Base-by-base conservation (phyloP, 2,113 vertebrate species). In the Tyto alba region DNA sequence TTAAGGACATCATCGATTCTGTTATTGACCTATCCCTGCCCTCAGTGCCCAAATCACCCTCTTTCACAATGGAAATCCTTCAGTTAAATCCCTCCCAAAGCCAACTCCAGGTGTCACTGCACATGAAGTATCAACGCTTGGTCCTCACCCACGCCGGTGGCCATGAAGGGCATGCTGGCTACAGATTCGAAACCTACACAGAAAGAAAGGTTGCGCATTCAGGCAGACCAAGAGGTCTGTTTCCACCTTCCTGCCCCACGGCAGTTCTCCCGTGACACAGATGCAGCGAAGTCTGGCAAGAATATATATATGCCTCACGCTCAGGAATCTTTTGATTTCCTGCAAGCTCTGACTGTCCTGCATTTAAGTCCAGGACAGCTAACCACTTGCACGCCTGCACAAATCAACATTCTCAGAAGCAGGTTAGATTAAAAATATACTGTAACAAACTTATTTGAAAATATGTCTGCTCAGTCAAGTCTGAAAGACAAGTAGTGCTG, bases 381-480 rank as follows among this genome's bases (percentile, higher is more conserved):
- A 75, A 95, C 62, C 77, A 64, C 86, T 78, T 29, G 81, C 23
- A 73, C 10, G 3, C 36, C 66, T 85, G 69, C 48, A 45, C 80
- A 96, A 87, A 69, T 56, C 85, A 87, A 68, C 2, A 9, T 73
- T 68, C 62, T 77, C 11, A 10, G 92, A 94, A 87, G 53, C 38
- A 76, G 59, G 69, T 87, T 89, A 78, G 80, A 53, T 82, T 90
- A 89, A 93, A 91, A 95, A 86, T 69, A 92, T 12, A 27, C 63
- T 36, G 8, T 43, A 90, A 69, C 68, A 80, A 94, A 91, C 56
- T 78, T 73, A 81, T 63, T 91, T 90, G 34, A 72, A 93, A 92
- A 85, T 69, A 88, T 1, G 27, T 34, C 55, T 59, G 34, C 75
- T 66, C 72, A 52, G 53, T 69, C 53, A 69, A 63, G 57, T 23